These are phyloP conservation scores for Stictonetta naevosa DNA, from an alignment of 2,113 vertebrate species.

Conservation along the genomic window DNA sequence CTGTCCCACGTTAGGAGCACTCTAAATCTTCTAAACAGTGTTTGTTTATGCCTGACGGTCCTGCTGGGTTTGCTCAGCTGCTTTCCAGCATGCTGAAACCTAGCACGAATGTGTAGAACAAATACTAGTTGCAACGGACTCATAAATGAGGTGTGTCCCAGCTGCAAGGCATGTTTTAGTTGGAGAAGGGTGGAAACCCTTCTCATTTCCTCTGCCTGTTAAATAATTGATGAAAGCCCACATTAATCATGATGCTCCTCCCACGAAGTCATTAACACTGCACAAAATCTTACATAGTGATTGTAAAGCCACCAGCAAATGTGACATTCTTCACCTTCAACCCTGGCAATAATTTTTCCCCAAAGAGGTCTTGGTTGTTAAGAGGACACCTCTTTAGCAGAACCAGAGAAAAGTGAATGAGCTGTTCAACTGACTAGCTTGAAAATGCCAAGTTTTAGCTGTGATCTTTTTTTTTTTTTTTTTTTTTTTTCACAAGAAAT, in stretches of 20 bases:
- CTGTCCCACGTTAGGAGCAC: neutral
- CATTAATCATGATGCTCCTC: neutral
- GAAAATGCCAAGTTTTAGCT: neutral
- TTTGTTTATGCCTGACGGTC: neutral
- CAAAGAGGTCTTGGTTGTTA: neutral
- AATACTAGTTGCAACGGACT: neutral
- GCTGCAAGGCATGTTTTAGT: slow-evolving; percentile 33
- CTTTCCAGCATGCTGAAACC: slow-evolving; percentile 41
- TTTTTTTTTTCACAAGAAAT: neutral
- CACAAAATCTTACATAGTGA: neutral
- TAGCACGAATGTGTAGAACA: neutral
- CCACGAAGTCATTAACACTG: neutral
- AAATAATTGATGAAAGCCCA: neutral
- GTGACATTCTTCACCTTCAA: neutral
- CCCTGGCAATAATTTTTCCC: neutral
- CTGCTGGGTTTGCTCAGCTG: slow-evolving; percentile 39
- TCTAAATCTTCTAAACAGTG: neutral
- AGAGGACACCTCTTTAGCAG: neutral
- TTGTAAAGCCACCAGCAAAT: neutral
- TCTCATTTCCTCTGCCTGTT: slow-evolving; percentile 24
- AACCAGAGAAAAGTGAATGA: neutral
- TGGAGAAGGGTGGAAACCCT: neutral
- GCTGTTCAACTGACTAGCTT: neutral
- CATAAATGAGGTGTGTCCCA: neutral
- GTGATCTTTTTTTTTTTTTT: neutral